A percentile compares a stretch with the other conserved stretches of the same genome.
Evolutionary conservation across 1,140 invertebrate species (phyloP).

Genomic region (Drosophila teissieri): DNA sequence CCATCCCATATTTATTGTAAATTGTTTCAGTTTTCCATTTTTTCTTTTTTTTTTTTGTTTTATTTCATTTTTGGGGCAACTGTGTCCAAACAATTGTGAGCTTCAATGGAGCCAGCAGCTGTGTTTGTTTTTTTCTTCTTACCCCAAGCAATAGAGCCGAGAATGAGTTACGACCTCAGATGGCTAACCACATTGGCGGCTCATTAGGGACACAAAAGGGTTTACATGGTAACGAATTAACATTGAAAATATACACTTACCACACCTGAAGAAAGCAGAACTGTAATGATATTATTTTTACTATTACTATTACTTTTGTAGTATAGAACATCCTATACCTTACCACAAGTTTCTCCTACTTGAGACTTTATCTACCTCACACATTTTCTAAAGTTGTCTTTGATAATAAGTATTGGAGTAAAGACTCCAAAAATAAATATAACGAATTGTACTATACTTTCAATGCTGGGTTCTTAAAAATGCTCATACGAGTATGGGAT

Average conservation of each 20-base stretch:
- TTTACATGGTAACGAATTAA: constrained; percentile 22
- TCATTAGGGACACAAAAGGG: constrained; percentile 34
- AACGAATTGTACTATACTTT: too few relatives aligned
- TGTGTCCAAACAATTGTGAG: constrained; percentile 63
- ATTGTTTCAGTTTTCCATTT: constrained; percentile 37
- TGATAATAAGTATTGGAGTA: too few relatives aligned
- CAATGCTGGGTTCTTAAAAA: too few relatives aligned
- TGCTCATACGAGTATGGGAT: background rate
- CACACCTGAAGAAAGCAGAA: constrained; percentile 1
- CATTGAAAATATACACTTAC: constrained; percentile 17
- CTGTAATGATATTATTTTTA: background rate
- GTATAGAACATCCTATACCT: too few relatives aligned
- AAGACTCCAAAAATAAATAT: too few relatives aligned
- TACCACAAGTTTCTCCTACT: too few relatives aligned
- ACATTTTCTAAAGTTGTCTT: too few relatives aligned
- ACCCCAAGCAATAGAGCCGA: background rate
- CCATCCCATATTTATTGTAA: constrained; percentile 58
- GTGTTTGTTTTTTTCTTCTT: constrained; percentile 48
- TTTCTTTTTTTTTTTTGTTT: constrained; percentile 7
- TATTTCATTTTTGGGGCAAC: constrained; percentile 22
- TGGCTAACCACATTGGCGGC: constrained; percentile 23
- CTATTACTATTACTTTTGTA: too few relatives aligned
- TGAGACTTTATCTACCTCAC: too few relatives aligned
- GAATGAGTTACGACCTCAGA: constrained; percentile 30
- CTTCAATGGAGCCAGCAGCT: constrained; percentile 58